Conservation (phyloP, 1,140 invertebrate genomes). For the Chelonus insularis region DNA sequence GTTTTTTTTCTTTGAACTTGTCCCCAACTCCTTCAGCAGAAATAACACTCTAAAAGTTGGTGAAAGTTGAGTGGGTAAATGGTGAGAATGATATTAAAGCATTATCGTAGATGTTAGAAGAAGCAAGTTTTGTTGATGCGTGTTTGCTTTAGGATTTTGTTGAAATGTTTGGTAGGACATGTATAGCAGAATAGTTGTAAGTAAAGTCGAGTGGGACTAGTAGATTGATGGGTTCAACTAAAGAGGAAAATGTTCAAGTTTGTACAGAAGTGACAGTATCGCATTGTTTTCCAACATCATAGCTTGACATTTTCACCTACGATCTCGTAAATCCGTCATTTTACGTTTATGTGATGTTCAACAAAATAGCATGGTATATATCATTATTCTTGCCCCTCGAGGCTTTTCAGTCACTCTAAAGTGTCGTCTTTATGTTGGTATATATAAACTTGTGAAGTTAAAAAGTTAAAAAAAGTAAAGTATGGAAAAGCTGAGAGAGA, state of each 20-base stretch:
- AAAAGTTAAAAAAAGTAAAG: too few relatives aligned
- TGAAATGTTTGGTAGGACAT: too few relatives aligned
- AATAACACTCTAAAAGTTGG: too few relatives aligned
- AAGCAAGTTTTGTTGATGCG: too few relatives aligned
- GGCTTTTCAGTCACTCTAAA: not conserved
- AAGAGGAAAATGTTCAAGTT: slow-evolving; percentile 3
- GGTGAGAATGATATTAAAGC: too few relatives aligned
- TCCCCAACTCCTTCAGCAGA: too few relatives aligned
- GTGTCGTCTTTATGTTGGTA: too few relatives aligned
- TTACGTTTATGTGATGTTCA: slow-evolving; percentile 8
- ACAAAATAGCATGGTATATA: slow-evolving; percentile 34
- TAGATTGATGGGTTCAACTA: not conserved
- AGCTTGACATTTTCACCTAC: not conserved
- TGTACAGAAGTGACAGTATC: slow-evolving; percentile 1
- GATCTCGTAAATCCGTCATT: slow-evolving; percentile 36
- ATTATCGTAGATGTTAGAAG: too few relatives aligned
- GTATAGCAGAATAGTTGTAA: not conserved
- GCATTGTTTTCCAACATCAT: slow-evolving; percentile 38
- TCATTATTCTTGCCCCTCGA: slow-evolving; percentile 8
- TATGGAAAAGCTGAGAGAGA: not conserved
- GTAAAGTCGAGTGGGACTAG: not conserved
- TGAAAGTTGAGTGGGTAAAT: too few relatives aligned
- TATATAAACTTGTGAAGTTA: not conserved
- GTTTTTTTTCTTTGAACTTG: too few relatives aligned
- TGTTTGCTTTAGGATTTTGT: too few relatives aligned